phyloP scores from a whole-genome alignment of 2,113 vertebrate species.

The Etheostoma cragini region DNA sequence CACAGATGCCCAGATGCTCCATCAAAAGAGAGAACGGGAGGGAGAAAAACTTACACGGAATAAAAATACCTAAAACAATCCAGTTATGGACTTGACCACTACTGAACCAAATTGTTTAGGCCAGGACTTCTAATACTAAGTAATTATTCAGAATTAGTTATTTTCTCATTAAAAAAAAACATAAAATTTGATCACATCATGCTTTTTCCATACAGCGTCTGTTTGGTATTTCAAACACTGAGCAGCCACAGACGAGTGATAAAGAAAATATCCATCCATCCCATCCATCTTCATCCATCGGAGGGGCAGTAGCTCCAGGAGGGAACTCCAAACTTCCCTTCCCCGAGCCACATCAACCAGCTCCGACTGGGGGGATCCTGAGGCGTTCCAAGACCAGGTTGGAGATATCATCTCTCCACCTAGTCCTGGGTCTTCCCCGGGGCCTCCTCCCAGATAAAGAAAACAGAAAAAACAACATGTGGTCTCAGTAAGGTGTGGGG shows the following conservation, averaged over 20 bases:
- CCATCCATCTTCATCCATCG: too few species aligned
- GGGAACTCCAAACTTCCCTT: too few species aligned
- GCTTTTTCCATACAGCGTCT: neutral
- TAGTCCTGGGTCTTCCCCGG: too few species aligned
- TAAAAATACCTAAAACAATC: neutral
- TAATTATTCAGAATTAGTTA: neutral
- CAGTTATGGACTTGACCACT: neutral
- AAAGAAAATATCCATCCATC: neutral
- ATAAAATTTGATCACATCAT: neutral
- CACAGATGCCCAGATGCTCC: slow-evolving; percentile 60
- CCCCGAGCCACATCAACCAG: too few species aligned
- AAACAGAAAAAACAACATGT: neutral
- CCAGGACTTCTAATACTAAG: neutral
- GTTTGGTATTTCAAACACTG: neutral
- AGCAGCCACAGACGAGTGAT: neutral
- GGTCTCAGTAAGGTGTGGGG: neutral
- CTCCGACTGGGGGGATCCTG: too few species aligned
- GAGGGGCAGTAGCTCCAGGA: too few species aligned
- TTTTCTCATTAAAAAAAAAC: neutral
- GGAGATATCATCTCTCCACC: too few species aligned
- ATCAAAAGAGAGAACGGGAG: slow-evolving; percentile 19
- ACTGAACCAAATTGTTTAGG: neutral
- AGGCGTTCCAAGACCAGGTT: too few species aligned
- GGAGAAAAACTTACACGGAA: neutral
- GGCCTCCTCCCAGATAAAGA: too few species aligned